Evolutionary conservation across 2,113 vertebrate genomes (phyloP), one percentile per base, ranked within the genome.

Genomic region (Tyto alba): DNA sequence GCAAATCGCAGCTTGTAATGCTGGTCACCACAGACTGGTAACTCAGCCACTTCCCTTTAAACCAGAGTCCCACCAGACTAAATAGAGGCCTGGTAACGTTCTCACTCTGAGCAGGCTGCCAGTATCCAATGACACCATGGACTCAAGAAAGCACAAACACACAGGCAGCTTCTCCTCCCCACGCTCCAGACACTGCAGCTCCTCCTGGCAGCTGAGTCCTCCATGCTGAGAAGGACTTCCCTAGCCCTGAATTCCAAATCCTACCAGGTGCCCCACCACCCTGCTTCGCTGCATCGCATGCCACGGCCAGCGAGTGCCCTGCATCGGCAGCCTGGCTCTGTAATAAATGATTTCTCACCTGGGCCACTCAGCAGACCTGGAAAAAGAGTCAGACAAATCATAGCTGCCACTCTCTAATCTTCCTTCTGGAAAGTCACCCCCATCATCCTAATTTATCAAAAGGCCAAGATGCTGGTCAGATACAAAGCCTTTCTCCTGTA

Each of bases 351-450:
- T 96, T 97, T 84, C 95, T 92, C 91, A 97, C 91, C 93, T 41
- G 90, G 93, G 87, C 96, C 91, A 77, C 94, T 95, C 50, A 45
- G 95, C 95, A 97, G 96, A 95, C 92, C 95, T 93, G 85, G 85
- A 96, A 93, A 94, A 63, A 68, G 86, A 79, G 89, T 19, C 73
- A 97, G 96, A 97, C 96, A 97, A 97, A 96, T 97, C 97, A 97
- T 92, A 97, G 94, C 96, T 95, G 96, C 95, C 96, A 96, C 91
- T 84, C 95, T 92, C 95, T 96, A 90, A 96, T 96, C 95, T 97
- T 97, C 96, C 97, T 89, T 64, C 96, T 94, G 96, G 96, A 97
- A 97, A 97, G 95, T 97, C 96, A 96, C 96, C 94, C 96, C 97
- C 96, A 85, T 90, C 95, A 95, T 92, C 95, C 89, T 95, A 91